Conservation (phyloP, 2,797 vertebrate genomes). For the Falco novaeseelandiae region DNA sequence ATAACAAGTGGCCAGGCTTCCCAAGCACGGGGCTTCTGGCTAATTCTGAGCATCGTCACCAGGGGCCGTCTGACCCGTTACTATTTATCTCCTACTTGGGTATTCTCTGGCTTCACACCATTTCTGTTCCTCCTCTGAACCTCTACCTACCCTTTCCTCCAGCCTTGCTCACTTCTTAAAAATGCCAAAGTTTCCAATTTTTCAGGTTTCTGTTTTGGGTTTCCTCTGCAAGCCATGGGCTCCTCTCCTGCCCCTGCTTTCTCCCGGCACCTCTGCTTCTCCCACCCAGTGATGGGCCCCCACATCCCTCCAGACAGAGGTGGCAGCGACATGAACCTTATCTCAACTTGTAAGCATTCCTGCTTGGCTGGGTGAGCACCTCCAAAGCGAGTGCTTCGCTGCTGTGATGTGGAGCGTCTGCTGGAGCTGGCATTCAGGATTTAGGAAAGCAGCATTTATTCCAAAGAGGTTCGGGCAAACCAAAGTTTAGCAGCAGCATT, state of each 20-base stretch:
- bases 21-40: neutral
- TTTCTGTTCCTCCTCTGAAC: neutral
- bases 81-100: neutral
- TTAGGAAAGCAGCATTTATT: neutral
- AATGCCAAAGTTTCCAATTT: neutral
- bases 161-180: neutral
- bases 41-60: neutral
- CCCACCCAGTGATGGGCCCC: neutral
- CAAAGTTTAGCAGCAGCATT: neutral
- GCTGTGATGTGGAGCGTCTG: neutral
- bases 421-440: fast-evolving
- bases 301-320: fast-evolving
- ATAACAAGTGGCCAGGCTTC: neutral
- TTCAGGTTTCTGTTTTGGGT: neutral
- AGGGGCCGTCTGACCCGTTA: neutral
- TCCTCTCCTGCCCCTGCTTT: neutral
- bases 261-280: neutral
- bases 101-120: neutral
- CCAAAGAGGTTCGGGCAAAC: neutral
- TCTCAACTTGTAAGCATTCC: neutral
- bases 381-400: fast-evolving
- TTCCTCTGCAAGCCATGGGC: neutral
- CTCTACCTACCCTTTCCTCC: neutral
- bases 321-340: fast-evolving
- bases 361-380: neutral